phyloP scores from a whole-genome alignment of 1,140 invertebrate genomes.

The Drosophila takahashii region DNA sequence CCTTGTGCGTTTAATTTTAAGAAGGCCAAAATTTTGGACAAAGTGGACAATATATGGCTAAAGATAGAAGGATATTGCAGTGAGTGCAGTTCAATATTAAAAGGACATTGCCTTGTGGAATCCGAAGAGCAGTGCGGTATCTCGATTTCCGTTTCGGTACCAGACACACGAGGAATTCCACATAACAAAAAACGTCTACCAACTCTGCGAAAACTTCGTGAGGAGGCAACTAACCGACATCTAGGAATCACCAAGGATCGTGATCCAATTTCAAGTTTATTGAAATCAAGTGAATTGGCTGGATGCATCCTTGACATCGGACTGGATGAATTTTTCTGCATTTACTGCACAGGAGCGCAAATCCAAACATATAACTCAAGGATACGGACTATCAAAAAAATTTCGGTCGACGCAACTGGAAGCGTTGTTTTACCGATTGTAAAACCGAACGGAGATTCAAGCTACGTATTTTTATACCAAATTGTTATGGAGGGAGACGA shows the following conservation, averaged over 20 bases:
- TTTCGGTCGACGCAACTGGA: too few relatives aligned
- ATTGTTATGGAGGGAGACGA: background rate
- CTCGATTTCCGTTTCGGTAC: background rate
- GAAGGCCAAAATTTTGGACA: too few relatives aligned
- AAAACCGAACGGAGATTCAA: background rate
- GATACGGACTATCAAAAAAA: too few relatives aligned
- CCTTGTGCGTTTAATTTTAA: too few relatives aligned
- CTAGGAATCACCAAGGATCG: constrained; percentile 2
- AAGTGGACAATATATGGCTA: background rate
- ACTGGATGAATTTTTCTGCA: too few relatives aligned
- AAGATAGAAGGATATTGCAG: too few relatives aligned
- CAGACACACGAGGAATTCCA: background rate
- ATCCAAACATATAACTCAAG: too few relatives aligned
- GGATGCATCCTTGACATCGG: constrained; percentile 1
- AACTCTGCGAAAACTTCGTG: constrained; percentile 9
- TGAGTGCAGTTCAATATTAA: too few relatives aligned
- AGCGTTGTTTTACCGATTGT: background rate
- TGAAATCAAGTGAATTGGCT: too few relatives aligned
- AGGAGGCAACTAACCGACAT: background rate
- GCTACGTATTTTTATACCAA: background rate
- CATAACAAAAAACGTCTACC: constrained; percentile 1
- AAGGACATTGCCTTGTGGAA: constrained; percentile 1
- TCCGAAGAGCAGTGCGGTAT: background rate
- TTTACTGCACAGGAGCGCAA: too few relatives aligned
- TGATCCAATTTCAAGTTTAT: constrained; percentile 4